Percentiles rank a stretch among this genome's conserved stretches.
Conservation (phyloP, 2,797 vertebrate genomes). For the Lagocephalus sceleratus region DNA sequence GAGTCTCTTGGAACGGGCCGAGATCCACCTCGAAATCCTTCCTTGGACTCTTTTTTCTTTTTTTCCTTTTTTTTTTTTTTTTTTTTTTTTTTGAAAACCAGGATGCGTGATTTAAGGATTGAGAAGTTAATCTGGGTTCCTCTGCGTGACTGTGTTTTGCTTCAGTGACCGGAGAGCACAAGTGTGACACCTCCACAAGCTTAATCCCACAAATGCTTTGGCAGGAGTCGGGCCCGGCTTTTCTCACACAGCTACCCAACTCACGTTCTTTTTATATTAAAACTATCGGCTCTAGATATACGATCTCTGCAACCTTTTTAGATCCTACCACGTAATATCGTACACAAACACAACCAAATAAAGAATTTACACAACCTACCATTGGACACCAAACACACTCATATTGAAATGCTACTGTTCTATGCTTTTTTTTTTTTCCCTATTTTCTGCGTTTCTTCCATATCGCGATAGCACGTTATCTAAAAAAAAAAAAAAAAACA, state of each 20-base stretch:
- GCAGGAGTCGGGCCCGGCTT: conserved; percentile 32
- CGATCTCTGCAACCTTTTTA: conserved; percentile 42
- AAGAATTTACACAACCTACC: conserved; percentile 68
- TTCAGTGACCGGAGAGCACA: conserved; percentile 17
- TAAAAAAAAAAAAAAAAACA: conserved; percentile 59
- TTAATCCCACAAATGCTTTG: conserved; percentile 40
- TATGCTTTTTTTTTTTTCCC: conserved; percentile 42
- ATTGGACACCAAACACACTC: conserved; percentile 67
- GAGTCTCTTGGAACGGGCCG: too few species aligned
- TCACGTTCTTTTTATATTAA: conserved; percentile 24
- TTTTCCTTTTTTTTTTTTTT: too few species aligned
- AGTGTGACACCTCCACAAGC: conserved; percentile 20
- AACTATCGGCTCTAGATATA: conserved; percentile 52
- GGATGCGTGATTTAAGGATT: conserved; percentile 10
- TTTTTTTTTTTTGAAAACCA: too few species aligned
- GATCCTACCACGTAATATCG: conserved; percentile 53
- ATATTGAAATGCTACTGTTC: conserved; percentile 66
- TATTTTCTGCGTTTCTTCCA: conserved; percentile 43
- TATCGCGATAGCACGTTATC: conserved; percentile 57
- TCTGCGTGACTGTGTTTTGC: conserved; percentile 21
- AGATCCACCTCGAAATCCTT: too few species aligned
- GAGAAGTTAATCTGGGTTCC: conserved; percentile 18
- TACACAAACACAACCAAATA: conserved; percentile 66
- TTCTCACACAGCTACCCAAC: conserved; percentile 14
- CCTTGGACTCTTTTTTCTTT: too few species aligned